Conservation (phyloP, 2,888 invertebrate species). For the Nemurella pictetii region DNA sequence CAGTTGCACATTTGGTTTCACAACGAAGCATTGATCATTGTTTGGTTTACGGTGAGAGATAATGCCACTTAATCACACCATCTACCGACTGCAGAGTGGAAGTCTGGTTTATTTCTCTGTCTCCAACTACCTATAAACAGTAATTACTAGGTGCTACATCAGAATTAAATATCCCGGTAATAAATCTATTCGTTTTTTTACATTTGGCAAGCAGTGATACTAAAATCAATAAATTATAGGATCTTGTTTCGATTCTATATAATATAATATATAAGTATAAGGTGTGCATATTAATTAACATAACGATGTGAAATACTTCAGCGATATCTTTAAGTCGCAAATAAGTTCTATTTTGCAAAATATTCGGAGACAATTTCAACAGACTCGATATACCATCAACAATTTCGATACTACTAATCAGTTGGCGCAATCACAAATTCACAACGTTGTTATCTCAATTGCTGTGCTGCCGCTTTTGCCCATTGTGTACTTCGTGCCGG, state of each 20-base stretch:
- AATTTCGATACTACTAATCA: no score
- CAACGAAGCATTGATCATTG: not conserved
- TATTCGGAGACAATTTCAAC: not conserved
- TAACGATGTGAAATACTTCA: not conserved
- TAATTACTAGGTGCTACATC: not conserved
- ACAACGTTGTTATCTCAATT: not conserved
- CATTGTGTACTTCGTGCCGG: not conserved
- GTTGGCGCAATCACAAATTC: not conserved
- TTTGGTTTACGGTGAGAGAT: no score
- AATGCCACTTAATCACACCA: no score
- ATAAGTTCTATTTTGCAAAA: not conserved
- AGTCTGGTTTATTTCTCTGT: not conserved
- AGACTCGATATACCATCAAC: not conserved
- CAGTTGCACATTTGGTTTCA: no score
- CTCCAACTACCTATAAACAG: not conserved
- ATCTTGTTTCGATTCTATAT: not conserved
- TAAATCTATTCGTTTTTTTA: not conserved
- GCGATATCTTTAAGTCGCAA: not conserved
- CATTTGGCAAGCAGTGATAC: not conserved
- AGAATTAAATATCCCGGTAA: not conserved
- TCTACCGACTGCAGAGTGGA: no score
- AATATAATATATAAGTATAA: not conserved
- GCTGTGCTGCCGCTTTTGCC: not conserved
- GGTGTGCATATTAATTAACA: not conserved
- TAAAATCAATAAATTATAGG: conserved; percentile 2